Base-by-base conservation (phyloP, 2,888 invertebrate species). In the Hirtodrosophila cameraria region DNA sequence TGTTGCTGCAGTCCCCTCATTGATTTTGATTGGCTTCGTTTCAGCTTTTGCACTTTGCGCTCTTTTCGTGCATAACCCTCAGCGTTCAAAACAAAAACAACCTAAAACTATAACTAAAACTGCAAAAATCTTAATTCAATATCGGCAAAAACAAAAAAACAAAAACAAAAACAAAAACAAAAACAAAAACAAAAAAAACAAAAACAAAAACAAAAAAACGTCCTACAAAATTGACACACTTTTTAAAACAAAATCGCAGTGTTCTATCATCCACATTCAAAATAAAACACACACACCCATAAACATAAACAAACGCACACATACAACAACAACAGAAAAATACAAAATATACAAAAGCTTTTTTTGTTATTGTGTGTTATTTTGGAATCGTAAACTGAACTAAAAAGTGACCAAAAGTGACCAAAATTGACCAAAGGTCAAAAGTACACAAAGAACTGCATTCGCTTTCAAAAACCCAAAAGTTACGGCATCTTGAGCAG, bases 1-100 rank as follows among this genome's bases (percentile, higher is more conserved):
- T 62, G 38, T 59, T 60, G 58, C 48, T 53, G 54, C 58, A 39
- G 42, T 9, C 38, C 23, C 30, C 60, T 61, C 62, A 73, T 73
- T 70, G 69, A 73, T 70, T 70, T 62, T 41, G 62, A 61, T 53
- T 68, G 68, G 49, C 49, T 55, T 61, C 49, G 48, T 62, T 62
- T 52, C 69, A 73, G 62, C 45, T 52, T 50, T 65, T 39, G 64
- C 64, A 58, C 49, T 65, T 53, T 71, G 57, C 75, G 55, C 73
- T 80, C 80, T 76, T 72, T 23, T 53, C 49, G 71, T 71, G 66
- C 68, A 71, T 54, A n/a, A 55, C 52, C 59, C 31, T 42, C 36
- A 43, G 16, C 58, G 16, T n/a, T n/a, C n/a, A n/a, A 53, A 52
- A 62, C 28, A 36, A 55, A 49, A 39, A 36, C 46, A 43, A 53